A percentile compares a stretch with the other conserved stretches of the same genome.
These are phyloP conservation scores for Phrynosoma blainvillii DNA, from an alignment of 2,113 vertebrate genomes.

Conservation along the genomic window DNA sequence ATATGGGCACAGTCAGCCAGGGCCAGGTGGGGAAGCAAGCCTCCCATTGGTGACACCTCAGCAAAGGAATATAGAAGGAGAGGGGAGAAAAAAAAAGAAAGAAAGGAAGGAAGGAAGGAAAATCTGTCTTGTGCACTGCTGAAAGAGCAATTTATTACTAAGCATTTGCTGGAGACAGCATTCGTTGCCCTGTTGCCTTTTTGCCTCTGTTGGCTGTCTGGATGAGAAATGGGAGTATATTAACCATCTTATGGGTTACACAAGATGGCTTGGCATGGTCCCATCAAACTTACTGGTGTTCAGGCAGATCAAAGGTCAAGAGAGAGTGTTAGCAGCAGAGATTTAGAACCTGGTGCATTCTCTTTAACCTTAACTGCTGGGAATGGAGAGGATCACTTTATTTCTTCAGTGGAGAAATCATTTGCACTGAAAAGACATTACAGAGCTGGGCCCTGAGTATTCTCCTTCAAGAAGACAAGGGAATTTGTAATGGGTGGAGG, in stretches of 20 bases:
- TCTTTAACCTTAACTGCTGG: constrained; percentile 67
- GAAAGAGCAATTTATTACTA: constrained; percentile 95
- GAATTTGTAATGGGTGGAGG: constrained; percentile 33
- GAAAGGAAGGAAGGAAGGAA: constrained; percentile 82
- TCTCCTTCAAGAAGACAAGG: constrained; percentile 45
- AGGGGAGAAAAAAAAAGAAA: constrained; percentile 57
- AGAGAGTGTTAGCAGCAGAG: constrained; percentile 65
- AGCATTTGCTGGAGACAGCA: constrained; percentile 89
- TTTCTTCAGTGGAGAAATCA: constrained; percentile 57
- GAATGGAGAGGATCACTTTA: constrained; percentile 59
- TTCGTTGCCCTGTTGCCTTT: constrained; percentile 89
- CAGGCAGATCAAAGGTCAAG: constrained; percentile 69
- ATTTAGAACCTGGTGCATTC: constrained; percentile 64
- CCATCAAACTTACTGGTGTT: constrained; percentile 73
- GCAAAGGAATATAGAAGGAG: constrained; percentile 68
- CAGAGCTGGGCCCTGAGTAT: constrained; percentile 19
- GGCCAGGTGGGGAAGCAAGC: constrained; percentile 79
- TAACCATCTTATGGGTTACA: constrained; percentile 81
- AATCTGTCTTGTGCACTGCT: constrained; percentile 87
- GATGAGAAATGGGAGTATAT: constrained; percentile 88
- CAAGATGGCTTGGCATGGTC: constrained; percentile 73
- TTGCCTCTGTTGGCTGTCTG: constrained; percentile 83
- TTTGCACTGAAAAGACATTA: constrained; percentile 47
- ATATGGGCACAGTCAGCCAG: constrained; percentile 79
- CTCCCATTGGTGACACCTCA: constrained; percentile 72